Evolutionary conservation across 2,113 vertebrate genomes (phyloP), one percentile per base, ranked within the genome.

Genomic region (Atrichornis clamosus): DNA sequence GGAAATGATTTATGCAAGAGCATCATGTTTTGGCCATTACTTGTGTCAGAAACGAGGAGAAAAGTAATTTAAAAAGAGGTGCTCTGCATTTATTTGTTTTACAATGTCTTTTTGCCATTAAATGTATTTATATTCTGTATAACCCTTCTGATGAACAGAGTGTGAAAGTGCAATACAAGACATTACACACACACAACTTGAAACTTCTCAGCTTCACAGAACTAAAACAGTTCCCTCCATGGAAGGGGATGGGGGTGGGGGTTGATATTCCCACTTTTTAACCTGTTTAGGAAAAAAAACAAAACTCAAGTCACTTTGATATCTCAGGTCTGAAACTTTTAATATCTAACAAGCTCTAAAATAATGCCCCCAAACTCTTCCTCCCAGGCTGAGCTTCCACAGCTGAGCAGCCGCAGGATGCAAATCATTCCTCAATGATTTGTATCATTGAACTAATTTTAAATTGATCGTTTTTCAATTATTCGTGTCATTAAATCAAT

Each of bases 21-120:
- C 35, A 21, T n/a, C 47, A 5, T 18, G 2, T 47, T 87, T 87
- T 49, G 64, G 59, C 73, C 64, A 44, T 84, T 92, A 69, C 81
- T 92, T 75, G 42, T 91, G 56, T 84, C 84, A 84, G 84, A n/a
- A 78, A 58, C 0, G 0, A 92, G 77, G 10, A 86, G 42, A 77
- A 59, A 93, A 80, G 55, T 59, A 90, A 93, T 92, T 92, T 90
- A 59, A 92, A 88, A 92, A 17, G 59, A 92, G 76, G 63, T 62
- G 72, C 33, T 50, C 12, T 35, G 11, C 58, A 17, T 24, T 83
- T 84, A 42, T 74, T 95, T 93, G 84, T 47, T 90, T 92, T 74
- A 92, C 55, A 94, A 42, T 69, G 75, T 84, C 50, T 92, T 88
- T 88, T 86, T 80, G 49, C 69, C 72, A 50, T 92, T 80, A 85